Evolutionary conservation across 2,113 vertebrate genomes (phyloP).

Genomic region (Elephas maximus): DNA sequence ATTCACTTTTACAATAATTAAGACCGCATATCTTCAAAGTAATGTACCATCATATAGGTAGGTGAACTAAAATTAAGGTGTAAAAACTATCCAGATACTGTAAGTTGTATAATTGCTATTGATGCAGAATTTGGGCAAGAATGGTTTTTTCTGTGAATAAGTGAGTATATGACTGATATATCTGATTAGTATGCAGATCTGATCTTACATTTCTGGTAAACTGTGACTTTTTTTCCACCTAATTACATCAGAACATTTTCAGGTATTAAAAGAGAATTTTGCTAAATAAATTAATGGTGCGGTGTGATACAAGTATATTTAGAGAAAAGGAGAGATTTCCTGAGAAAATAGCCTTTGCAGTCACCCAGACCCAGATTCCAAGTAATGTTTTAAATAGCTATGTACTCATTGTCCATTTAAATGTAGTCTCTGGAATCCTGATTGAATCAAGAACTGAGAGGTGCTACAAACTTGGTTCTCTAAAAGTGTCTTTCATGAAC

Average conservation of each 20-base stretch:
- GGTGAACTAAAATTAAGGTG: background rate
- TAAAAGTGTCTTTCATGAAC: conserved; percentile 9
- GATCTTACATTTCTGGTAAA: background rate
- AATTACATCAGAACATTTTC: conserved; percentile 8
- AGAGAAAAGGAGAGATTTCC: conserved; percentile 57
- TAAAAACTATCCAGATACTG: background rate
- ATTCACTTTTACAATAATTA: background rate
- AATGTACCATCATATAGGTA: background rate
- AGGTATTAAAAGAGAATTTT: background rate
- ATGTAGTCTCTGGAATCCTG: background rate
- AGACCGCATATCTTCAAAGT: background rate
- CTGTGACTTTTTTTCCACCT: background rate
- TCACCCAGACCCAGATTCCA: conserved; percentile 43
- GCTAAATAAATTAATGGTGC: conserved; percentile 7
- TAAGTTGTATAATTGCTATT: background rate
- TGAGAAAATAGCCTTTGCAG: conserved; percentile 77
- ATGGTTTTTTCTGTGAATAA: background rate
- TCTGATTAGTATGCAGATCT: background rate
- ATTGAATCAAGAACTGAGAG: background rate
- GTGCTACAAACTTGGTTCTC: background rate
- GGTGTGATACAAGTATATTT: background rate
- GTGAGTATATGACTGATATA: background rate
- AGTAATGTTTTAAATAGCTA: background rate
- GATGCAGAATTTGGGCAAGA: background rate
- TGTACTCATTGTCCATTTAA: background rate